phyloP scores from a whole-genome alignment of 2,113 vertebrate species.

The Bathybates hornii region DNA sequence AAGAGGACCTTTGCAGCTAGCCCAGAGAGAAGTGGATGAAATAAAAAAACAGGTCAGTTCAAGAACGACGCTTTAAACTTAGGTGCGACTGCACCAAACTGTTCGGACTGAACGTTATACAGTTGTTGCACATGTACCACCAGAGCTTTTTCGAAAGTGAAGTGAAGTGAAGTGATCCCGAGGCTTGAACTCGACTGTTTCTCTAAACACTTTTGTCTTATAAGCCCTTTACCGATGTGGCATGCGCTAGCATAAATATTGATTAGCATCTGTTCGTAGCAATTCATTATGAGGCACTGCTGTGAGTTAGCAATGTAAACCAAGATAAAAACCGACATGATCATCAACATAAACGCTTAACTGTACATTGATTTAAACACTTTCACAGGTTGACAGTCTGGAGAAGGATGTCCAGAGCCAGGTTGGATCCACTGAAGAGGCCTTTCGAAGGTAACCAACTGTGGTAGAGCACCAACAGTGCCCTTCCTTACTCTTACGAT shows the following conservation, averaged over 20 bases:
- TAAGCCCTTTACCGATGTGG: neutral
- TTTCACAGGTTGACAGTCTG: conserved; percentile 45
- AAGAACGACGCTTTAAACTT: neutral
- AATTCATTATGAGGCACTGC: neutral
- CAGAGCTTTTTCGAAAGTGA: neutral
- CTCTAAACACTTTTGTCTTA: neutral
- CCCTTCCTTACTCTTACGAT: neutral
- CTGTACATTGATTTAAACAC: neutral
- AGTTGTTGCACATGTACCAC: too few relatives aligned
- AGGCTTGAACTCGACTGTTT: neutral
- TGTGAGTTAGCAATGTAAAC: neutral
- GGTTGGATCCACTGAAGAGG: conserved; percentile 21
- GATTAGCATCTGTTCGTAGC: neutral
- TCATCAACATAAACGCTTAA: neutral
- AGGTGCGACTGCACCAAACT: neutral
- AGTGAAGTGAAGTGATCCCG: neutral
- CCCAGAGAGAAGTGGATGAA: conserved; percentile 61
- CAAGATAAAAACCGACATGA: neutral
- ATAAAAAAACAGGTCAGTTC: conserved; percentile 53
- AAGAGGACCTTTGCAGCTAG: conserved; percentile 59
- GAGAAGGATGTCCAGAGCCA: conserved; percentile 26
- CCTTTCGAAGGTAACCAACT: conserved; percentile 38
- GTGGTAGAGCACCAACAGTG: neutral
- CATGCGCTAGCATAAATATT: neutral
- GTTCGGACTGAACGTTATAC: neutral